Evolutionary conservation across 2,797 vertebrate species (phyloP).

Genomic region (Poecilia picta): DNA sequence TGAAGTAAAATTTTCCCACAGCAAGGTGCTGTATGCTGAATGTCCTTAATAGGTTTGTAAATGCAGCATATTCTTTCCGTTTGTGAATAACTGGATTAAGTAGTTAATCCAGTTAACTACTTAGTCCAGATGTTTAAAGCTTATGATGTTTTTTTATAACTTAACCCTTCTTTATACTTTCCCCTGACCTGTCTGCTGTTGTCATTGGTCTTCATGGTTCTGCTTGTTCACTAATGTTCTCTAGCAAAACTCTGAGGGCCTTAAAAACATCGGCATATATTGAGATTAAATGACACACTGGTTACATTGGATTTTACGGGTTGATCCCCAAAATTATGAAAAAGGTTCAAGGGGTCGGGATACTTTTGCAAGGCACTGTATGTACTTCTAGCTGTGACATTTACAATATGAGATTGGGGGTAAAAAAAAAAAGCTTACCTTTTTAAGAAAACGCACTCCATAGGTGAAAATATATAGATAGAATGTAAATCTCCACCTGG

Average conservation of each 20-base stretch:
- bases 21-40: background rate
- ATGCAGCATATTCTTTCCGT: background rate
- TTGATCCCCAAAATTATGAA: background rate
- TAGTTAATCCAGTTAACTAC: background rate
- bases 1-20: background rate
- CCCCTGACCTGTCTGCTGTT: background rate
- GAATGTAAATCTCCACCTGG: conserved; percentile 98
- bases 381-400: background rate
- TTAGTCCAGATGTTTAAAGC: background rate
- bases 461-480: conserved; percentile 97
- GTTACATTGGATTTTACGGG: background rate
- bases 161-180: background rate
- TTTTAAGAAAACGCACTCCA: conserved; percentile 95
- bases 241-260: background rate
- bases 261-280: background rate
- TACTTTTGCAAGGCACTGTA: background rate
- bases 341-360: background rate
- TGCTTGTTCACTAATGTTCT: background rate
- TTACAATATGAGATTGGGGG: background rate
- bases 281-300: background rate
- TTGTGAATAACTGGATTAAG: background rate
- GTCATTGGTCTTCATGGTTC: background rate
- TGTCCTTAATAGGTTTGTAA: background rate
- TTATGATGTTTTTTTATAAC: background rate
- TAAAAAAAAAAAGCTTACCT: conserved; percentile 82